Evolutionary conservation across 1,140 invertebrate genomes (phyloP), one percentile per base, ranked within the genome.

Genomic region (Drosophila pachea): DNA sequence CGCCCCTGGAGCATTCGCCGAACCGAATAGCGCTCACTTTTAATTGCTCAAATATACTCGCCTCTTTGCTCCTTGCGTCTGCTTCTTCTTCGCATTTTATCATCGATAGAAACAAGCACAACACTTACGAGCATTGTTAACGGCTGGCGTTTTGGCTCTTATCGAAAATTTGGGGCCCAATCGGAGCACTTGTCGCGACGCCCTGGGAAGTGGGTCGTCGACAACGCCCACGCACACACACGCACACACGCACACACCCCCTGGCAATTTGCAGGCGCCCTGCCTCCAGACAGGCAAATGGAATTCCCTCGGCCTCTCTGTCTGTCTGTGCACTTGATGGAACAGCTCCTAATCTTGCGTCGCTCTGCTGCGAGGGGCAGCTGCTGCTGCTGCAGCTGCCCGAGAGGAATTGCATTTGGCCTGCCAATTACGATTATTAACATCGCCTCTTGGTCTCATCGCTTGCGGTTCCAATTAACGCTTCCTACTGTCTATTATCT

Each of bases 401-500:
- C n/a, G n/a, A 33, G 40, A 42, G 16, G 56, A 49, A 35, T 59
- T 70, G 58, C 58, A 58, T 59, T 74, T 49, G 47, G 74, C 53
- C 52, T 76, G 69, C 48, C 79, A 84, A 84, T 84, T 84, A 78
- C 76, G 86, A 62, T 83, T 74, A 87, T 76, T 76, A 78, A 54
- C 68, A 56, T 49, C 32, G 45, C 11, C 29, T 54, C 55, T 59
- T 74, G 22, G 49, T 38, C 59, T 63, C 77, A 74, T 86, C 67
- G 81, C 82, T 86, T 86, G 81, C 59, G 81, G 76, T 86, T 56
- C 74, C 81, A 86, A 86, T 86, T 86, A 86, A 86, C 78, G 78
- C 81, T 74, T 77, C 86, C 81, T 86, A 86, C 83, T 86, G 81
- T 86, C 76, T 59, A 87, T 86, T 86, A 86, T 82, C 64, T 62